Evolutionary conservation across 2,113 vertebrate species (phyloP), one percentile per base, ranked within the genome.

Genomic region (Amblyopsis rosae): DNA sequence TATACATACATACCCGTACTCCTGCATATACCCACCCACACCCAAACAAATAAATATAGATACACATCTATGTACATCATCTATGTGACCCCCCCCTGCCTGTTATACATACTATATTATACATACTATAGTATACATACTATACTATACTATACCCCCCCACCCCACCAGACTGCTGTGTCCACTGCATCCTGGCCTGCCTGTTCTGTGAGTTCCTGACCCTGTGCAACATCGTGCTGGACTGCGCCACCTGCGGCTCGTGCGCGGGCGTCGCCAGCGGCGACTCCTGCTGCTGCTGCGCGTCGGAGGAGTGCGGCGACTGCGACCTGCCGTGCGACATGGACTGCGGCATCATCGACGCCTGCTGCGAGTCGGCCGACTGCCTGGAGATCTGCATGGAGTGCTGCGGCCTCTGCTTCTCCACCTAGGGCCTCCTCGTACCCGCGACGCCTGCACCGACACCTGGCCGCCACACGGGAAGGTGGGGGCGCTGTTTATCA

Each of bases 361-460:
- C 97, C 77, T 99, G 98, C 94, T 99, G 98, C 65, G 98, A 99
- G 92, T 99, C 98, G 0, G 96, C 97, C 0, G 97, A 99, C 94
- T 99, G 98, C 90, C 93, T 99, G 81, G 98, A 99, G 93, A 99
- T 99, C 91, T 99, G 98, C 87, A 99, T 99, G 97, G 98, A 99
- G 92, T 99, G 98, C 91, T 99, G 98, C 3, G 98, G 97, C 60
- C 95, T 99, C 73, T 99, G 98, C 90, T 98, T 99, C 90, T 98
- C 97, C 82, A 98, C 97, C 84, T 99, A 94, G 97, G 85, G 65
- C 35, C 71, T 72, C 58, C 13, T n/a, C 35, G 35, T 41, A 1
- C 35, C 35, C 3, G 35, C 35, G 4, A 41, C 35, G 7, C 66
- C 17, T 9, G 12, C 12, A 12, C 35, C n/a, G 62, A 6, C 32